Conservation (phyloP, 2,113 vertebrate genomes). For the Elephas maximus region DNA sequence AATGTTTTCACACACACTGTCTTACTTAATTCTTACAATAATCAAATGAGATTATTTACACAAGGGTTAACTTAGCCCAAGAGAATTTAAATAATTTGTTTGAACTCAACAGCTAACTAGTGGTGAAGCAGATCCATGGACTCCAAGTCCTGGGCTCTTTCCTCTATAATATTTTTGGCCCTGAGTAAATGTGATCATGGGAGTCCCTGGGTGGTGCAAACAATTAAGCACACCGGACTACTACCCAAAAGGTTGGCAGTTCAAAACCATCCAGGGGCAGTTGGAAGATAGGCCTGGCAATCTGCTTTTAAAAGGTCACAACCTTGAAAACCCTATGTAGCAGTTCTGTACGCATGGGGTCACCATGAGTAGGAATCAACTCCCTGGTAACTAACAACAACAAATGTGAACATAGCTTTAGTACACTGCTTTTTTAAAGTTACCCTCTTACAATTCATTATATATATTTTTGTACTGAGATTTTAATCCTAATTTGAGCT, state of each 20-base stretch:
- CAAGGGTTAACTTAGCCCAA: constrained; percentile 2
- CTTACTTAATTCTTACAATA: constrained; percentile 35
- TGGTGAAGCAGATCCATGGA: constrained; percentile 31
- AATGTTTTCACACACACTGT: background rate
- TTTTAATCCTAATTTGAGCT: constrained; percentile 74
- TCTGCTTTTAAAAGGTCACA: background rate
- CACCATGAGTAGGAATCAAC: background rate
- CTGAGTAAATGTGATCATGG: background rate
- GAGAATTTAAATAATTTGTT: constrained; percentile 51
- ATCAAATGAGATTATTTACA: constrained; percentile 52
- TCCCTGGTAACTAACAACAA: background rate
- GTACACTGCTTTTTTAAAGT: constrained; percentile 39
- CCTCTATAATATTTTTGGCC: background rate
- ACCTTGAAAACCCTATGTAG: background rate
- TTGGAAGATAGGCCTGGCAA: background rate
- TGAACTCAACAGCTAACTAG: constrained; percentile 33
- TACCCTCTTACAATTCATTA: background rate
- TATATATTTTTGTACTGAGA: constrained; percentile 65
- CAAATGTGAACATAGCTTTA: background rate
- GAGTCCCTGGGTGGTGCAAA: background rate
- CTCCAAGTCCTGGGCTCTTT: background rate
- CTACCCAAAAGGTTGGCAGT: background rate
- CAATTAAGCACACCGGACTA: background rate
- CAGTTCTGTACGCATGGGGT: background rate
- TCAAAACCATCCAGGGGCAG: background rate